phyloP scores from a whole-genome alignment of 2,888 invertebrate species.

The Sesia apiformis region DNA sequence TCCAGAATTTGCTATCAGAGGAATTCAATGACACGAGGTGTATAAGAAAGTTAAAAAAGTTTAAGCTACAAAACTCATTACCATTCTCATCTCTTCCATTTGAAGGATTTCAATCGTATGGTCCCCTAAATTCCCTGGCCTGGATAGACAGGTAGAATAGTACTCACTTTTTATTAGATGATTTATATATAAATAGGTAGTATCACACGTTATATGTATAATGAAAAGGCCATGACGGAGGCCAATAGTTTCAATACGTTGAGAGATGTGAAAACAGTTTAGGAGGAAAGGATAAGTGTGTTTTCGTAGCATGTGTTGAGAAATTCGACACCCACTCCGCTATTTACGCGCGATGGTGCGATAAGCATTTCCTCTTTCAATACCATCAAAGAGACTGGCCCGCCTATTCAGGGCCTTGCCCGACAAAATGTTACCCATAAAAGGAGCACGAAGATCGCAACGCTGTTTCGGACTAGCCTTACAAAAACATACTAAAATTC shows the following conservation, averaged over 20 bases:
- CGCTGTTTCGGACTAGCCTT: conserved; percentile 37
- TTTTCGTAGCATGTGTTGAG: conserved; percentile 63
- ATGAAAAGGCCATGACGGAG: conserved; percentile 21
- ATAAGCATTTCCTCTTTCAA: conserved; percentile 71
- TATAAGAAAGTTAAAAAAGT: too few species aligned
- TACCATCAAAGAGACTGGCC: conserved; percentile 64
- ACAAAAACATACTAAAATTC: conserved; percentile 34
- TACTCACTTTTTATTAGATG: too few species aligned
- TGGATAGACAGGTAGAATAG: too few species aligned
- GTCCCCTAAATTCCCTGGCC: too few species aligned
- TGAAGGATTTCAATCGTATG: too few species aligned
- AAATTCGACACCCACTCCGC: conserved; percentile 64
- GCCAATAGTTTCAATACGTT: conserved; percentile 49
- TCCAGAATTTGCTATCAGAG: too few species aligned
- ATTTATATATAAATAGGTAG: too few species aligned
- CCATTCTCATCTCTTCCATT: too few species aligned
- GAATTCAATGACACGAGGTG: too few species aligned
- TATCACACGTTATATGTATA: not conserved
- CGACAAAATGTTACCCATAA: conserved; percentile 58
- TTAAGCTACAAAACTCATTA: too few species aligned
- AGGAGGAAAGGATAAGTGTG: conserved; percentile 67
- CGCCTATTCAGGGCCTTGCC: conserved; percentile 53
- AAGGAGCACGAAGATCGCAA: conserved; percentile 53
- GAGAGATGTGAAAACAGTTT: conserved; percentile 57
- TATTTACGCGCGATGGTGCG: conserved; percentile 67